Evolutionary conservation across 2,113 vertebrate species (phyloP), one percentile per base, ranked within the genome.

Genomic region (Xerus inauris): DNA sequence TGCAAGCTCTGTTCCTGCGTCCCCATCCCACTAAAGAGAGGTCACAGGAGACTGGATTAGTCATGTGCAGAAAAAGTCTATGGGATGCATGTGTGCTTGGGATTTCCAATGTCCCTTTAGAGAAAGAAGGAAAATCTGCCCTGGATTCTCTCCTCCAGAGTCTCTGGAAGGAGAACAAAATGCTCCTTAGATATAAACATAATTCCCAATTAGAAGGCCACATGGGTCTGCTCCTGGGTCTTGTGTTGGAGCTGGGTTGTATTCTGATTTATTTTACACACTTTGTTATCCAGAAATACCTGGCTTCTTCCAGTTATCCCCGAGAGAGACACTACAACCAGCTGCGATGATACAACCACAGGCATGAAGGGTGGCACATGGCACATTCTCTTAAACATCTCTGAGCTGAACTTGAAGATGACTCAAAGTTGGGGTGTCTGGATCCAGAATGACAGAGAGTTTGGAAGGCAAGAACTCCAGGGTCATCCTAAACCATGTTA

Each of bases 21-120:
- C 98, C 98, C 98, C 98, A 98, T 98, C 98, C 98, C 99, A 98
- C 99, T 99, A 99, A 99, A 99, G 98, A 99, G 98, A 99, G 99
- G 99, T 99, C 99, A 99, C 97, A 94, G 95, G 97, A 98, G 97
- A 96, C 96, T 96, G 98, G 98, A 99, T 99, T 98, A 99, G 98
- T 99, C 99, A 99, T 98, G 97, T 96, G 98, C 96, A 98, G 98
- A 98, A 99, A 98, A 98, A 98, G 96, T 98, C 97, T 98, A 84
- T 47, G 69, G 17, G 67, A 87, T 7, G 2, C 42, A 67, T 73
- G 72, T 47, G 72, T 47, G 72, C 0, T 0, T 22, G 62, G 28
- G 91, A 93, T 95, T 98, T 96, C 94, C 88, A 91, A 89, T 89
- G 87, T 84, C 88, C 97, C 94, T 94, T 97, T 57, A 96, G 97